Evolutionary conservation across 1,140 invertebrate genomes (phyloP).

Genomic region (Heliconius melpomene): DNA sequence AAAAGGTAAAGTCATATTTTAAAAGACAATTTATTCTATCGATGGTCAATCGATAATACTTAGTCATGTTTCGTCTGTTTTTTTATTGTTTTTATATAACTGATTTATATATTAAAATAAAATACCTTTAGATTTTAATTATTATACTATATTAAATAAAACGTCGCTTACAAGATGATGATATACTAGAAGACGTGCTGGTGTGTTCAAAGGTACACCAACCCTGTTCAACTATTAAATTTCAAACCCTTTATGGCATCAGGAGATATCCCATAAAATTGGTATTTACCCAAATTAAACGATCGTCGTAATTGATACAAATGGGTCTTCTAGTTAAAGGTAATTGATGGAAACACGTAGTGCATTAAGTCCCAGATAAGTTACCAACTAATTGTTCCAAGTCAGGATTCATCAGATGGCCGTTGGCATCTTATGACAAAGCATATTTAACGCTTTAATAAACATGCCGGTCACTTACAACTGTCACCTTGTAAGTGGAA

Average conservation of each 20-base stretch:
- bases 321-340: conserved; percentile 75
- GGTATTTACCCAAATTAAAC: conserved; percentile 75
- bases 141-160: neutral
- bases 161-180: neutral
- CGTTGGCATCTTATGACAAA: conserved; percentile 25
- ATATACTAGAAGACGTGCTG: neutral
- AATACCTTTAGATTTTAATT: neutral
- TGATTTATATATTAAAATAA: too few species aligned
- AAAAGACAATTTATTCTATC: conserved; percentile 72
- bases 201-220: neutral
- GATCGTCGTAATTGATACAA: conserved; percentile 71
- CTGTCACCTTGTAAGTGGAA: conserved; percentile 26
- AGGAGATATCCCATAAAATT: conserved; percentile 70
- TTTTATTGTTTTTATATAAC: conserved; percentile 24
- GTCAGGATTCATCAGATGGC: conserved; percentile 34
- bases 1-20: conserved; percentile 62
- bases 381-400: conserved; percentile 38
- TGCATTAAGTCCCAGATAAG: conserved; percentile 36
- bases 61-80: conserved; percentile 27
- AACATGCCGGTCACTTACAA: conserved; percentile 22
- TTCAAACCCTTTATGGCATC: conserved; percentile 59
- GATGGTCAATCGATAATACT: conserved; percentile 37
- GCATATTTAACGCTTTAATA: conserved; percentile 31
- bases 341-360: conserved; percentile 59
- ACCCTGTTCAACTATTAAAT: conserved; percentile 56